Conservation (phyloP, 2,113 vertebrate genomes). For the Pelecanoides urinatrix region DNA sequence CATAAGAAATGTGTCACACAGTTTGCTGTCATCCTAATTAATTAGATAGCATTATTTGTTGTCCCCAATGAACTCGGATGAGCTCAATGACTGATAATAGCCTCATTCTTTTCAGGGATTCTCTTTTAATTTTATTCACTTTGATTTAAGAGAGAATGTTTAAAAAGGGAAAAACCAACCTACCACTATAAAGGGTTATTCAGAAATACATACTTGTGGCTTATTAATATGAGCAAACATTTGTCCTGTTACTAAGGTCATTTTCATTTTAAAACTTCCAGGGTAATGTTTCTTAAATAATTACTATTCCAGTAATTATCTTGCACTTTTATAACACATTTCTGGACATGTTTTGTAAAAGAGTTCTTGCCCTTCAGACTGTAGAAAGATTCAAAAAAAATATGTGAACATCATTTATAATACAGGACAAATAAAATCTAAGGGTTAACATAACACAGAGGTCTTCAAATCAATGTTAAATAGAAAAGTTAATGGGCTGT, state of each 20-base stretch:
- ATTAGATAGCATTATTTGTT: slow-evolving; percentile 81
- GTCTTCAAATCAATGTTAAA: slow-evolving; percentile 1
- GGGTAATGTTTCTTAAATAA: slow-evolving; percentile 2
- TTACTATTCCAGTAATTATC: slow-evolving; percentile 36
- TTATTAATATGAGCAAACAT: not conserved
- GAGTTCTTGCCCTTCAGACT: slow-evolving; percentile 10
- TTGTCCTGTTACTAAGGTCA: slow-evolving; percentile 15
- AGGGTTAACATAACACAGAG: not conserved
- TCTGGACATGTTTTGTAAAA: slow-evolving; percentile 25
- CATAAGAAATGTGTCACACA: slow-evolving; percentile 78
- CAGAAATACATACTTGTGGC: not conserved
- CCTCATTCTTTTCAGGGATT: slow-evolving; percentile 57
- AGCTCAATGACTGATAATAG: slow-evolving; percentile 72
- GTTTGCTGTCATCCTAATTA: slow-evolving; percentile 81
- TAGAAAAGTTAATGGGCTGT: not conserved
- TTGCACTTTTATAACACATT: not conserved
- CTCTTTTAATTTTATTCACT: slow-evolving; percentile 52
- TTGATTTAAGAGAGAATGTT: slow-evolving; percentile 9
- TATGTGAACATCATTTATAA: not conserved
- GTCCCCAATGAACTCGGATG: slow-evolving; percentile 73
- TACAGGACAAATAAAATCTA: not conserved
- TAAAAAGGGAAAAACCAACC: not conserved
- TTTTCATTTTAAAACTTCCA: slow-evolving; percentile 50
- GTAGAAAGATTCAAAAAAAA: not conserved
- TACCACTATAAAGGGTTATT: not conserved